Percentiles rank a stretch among this genome's conserved stretches.
Evolutionary conservation across 2,888 invertebrate species (phyloP).

Genomic region (Chaetogeoica ovagalla): DNA sequence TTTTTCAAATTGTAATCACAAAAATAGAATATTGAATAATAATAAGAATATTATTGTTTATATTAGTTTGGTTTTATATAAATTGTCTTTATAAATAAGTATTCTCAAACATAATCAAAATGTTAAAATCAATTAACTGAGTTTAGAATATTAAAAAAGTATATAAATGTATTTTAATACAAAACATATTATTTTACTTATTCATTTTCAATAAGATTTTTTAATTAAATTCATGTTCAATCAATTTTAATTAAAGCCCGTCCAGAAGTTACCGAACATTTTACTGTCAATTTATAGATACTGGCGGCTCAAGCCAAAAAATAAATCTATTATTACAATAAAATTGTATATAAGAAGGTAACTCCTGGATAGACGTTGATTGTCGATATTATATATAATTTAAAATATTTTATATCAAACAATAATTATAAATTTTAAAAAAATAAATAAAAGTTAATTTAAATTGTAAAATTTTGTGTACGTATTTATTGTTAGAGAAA

Average conservation of each 20-base stretch:
- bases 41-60: not conserved
- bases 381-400: not conserved
- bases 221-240: conserved; percentile 2
- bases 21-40: not conserved
- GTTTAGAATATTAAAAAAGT: not conserved
- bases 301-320: not conserved
- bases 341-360: conserved; percentile 34
- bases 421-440: conserved; percentile 18
- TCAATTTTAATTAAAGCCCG: conserved; percentile 38
- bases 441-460: conserved; percentile 33
- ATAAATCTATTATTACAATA: conserved; percentile 26
- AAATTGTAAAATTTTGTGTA: not conserved
- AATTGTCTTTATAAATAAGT: not conserved
- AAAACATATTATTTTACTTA: not conserved
- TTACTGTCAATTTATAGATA: conserved; percentile 26
- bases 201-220: not conserved
- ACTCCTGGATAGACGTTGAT: conserved; percentile 50
- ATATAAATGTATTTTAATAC: not conserved
- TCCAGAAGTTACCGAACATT: conserved; percentile 46
- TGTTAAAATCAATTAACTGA: not conserved
- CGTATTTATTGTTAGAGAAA: not conserved
- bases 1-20: not conserved
- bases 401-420: not conserved
- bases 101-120: not conserved
- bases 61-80: not conserved